These are phyloP conservation scores for Patiria miniata DNA, from an alignment of 35 echinoderm and acorn worm species.

Conservation along the genomic window DNA sequence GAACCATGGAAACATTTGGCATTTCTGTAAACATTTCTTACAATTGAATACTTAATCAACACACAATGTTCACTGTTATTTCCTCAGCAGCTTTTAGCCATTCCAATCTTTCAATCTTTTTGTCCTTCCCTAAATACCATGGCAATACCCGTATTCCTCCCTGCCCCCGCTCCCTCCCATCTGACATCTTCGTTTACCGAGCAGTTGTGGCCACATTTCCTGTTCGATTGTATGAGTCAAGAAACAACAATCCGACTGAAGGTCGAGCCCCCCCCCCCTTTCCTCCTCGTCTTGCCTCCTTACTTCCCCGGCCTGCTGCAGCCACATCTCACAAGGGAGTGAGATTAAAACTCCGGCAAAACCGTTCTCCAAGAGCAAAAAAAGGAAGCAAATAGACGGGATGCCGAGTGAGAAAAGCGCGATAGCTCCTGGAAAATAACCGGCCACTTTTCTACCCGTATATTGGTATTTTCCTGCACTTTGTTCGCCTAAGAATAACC, in stretches of 20 bases:
- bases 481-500: slow-evolving; percentile 24
- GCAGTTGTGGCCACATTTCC: slow-evolving; percentile 9
- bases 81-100: no score
- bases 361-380: background rate
- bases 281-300: background rate
- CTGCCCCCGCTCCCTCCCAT: background rate
- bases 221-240: background rate
- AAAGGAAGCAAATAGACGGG: background rate
- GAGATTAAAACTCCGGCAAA: background rate
- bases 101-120: no score
- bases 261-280: background rate
- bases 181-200: background rate
- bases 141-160: background rate
- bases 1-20: no score
- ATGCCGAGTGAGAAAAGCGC: no score
- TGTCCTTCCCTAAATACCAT: background rate
- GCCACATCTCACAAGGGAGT: background rate
- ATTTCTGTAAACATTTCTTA: no score
- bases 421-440: background rate
- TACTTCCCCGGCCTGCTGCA: background rate
- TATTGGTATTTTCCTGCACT: slow-evolving; percentile 31
- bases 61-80: no score
- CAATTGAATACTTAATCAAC: no score
- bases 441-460: slow-evolving; percentile 18
- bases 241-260: background rate